These are phyloP conservation scores for Aquatica leii DNA, from an alignment of 2,888 invertebrate species.

Conservation along the genomic window DNA sequence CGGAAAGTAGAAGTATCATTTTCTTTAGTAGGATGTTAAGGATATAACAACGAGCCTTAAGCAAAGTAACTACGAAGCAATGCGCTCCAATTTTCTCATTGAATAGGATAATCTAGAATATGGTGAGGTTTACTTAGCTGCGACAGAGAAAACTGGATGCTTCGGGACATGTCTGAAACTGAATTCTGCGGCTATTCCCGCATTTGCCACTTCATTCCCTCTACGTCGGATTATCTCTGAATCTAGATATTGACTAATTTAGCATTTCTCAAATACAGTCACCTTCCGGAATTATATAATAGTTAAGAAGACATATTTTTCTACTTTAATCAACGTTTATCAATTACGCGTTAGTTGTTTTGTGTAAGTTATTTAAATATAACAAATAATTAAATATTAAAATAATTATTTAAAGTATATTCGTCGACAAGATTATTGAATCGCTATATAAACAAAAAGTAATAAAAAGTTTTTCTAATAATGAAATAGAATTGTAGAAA, in stretches of 20 bases:
- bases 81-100: slow-evolving; percentile 44
- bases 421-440: slow-evolving; percentile 21
- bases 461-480: slow-evolving; percentile 34
- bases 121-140: slow-evolving; percentile 37
- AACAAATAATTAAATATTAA: no score
- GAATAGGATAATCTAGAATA: slow-evolving; percentile 44
- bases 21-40: slow-evolving; percentile 50
- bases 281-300: slow-evolving; percentile 34
- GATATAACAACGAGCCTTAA: slow-evolving; percentile 47
- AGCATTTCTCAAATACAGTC: slow-evolving; percentile 35
- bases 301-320: slow-evolving; percentile 33
- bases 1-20: slow-evolving; percentile 49
- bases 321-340: slow-evolving; percentile 33
- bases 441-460: slow-evolving; percentile 16
- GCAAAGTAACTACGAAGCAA: slow-evolving; percentile 44
- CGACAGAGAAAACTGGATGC: slow-evolving; percentile 28
- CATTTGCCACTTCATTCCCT: slow-evolving; percentile 51
- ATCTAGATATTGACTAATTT: slow-evolving; percentile 39
- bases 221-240: slow-evolving; percentile 38
- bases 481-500: slow-evolving; percentile 27
- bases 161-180: slow-evolving; percentile 46
- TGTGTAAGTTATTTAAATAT: no score
- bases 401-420: no score
- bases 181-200: slow-evolving; percentile 48
- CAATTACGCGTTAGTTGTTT: slow-evolving; percentile 17